phyloP scores from a whole-genome alignment of 2,797 vertebrate species.

The Coreius guichenoti region DNA sequence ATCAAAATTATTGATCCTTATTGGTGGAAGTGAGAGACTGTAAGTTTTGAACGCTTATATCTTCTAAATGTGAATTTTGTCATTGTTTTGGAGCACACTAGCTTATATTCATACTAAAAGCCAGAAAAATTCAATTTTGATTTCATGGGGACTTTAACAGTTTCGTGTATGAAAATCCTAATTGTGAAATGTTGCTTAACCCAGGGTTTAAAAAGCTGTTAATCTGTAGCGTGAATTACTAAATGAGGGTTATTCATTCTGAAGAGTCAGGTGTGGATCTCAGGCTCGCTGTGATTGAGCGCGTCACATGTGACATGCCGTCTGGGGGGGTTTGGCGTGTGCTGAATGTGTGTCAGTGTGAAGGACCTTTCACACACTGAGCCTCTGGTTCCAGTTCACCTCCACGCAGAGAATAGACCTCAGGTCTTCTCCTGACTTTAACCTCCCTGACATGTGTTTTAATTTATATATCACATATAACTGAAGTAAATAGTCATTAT shows the following conservation, averaged over 20 bases:
- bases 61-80: too few species aligned
- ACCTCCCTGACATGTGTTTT: background rate
- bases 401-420: constrained; percentile 47
- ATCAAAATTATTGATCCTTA: too few species aligned
- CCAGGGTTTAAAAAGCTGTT: background rate
- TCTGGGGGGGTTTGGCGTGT: background rate
- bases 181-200: background rate
- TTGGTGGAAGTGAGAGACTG: too few species aligned
- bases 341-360: background rate
- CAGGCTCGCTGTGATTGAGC: background rate
- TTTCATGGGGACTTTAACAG: too few species aligned
- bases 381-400: constrained; percentile 6
- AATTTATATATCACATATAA: too few species aligned
- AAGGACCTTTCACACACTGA: constrained; percentile 70
- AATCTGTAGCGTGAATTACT: background rate
- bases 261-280: background rate
- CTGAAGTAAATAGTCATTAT: too few species aligned
- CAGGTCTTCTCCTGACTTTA: background rate
- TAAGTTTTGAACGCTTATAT: too few species aligned
- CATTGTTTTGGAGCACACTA: too few species aligned
- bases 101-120: too few species aligned
- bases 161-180: background rate
- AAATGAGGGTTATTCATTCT: background rate
- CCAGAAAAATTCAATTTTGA: too few species aligned
- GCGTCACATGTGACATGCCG: background rate